Evolutionary conservation across 2,113 vertebrate species (phyloP).

Genomic region (Lanius collurio): DNA sequence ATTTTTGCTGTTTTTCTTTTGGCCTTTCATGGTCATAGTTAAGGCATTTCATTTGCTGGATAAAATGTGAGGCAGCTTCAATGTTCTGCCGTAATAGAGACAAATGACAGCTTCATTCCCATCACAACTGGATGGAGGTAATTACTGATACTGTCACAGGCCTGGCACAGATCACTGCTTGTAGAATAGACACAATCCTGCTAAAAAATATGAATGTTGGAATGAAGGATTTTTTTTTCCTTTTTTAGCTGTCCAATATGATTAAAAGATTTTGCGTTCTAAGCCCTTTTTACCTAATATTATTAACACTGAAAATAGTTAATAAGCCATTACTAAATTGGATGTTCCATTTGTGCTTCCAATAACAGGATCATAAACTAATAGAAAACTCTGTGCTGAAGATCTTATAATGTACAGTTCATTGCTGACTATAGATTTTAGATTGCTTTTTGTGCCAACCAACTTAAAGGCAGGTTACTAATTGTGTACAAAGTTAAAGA

Average conservation of each 20-base stretch:
- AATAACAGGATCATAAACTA: constrained; percentile 1
- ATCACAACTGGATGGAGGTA: constrained; percentile 71
- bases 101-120: constrained; percentile 70
- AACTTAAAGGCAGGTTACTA: neutral
- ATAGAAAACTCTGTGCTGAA: neutral
- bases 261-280: constrained; percentile 32
- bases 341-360: neutral
- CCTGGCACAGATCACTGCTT: constrained; percentile 63
- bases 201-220: neutral
- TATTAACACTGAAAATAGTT: constrained; percentile 13
- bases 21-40: constrained; percentile 50
- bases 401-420: neutral
- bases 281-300: neutral
- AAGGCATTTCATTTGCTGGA: constrained; percentile 79
- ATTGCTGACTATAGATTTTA: neutral
- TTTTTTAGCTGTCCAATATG: neutral
- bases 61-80: constrained; percentile 75
- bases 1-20: neutral
- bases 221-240: neutral
- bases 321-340: constrained; percentile 15
- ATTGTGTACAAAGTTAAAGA: neutral
- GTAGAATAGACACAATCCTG: constrained; percentile 23
- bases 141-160: constrained; percentile 74
- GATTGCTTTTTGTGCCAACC: neutral
- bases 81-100: constrained; percentile 72